Evolutionary conservation across 2,888 invertebrate genomes (phyloP).

Genomic region (Pyrocoelia pectoralis): DNA sequence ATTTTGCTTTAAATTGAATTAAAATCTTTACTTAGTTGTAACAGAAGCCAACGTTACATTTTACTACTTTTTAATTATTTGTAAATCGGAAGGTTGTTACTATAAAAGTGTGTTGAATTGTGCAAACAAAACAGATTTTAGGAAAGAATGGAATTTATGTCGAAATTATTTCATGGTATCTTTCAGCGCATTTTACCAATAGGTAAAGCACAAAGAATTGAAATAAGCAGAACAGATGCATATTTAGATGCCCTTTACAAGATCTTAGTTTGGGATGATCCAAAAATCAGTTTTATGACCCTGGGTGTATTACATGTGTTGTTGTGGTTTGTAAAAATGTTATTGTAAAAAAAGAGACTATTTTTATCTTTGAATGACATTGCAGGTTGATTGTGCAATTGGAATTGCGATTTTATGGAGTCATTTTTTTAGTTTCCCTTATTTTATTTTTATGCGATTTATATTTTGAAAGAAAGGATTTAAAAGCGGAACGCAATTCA

Average conservation of each 20-base stretch:
- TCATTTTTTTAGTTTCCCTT: slow-evolving; percentile 55
- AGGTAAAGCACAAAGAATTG: slow-evolving; percentile 3
- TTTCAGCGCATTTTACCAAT: slow-evolving; percentile 15
- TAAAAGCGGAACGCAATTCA: slow-evolving; percentile 39
- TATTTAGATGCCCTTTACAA: slow-evolving; percentile 50
- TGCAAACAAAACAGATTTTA: slow-evolving; percentile 1
- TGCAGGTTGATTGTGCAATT: slow-evolving; percentile 56
- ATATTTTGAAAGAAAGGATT: slow-evolving; percentile 38
- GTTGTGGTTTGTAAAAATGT: slow-evolving; percentile 56
- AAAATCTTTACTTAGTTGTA: neutral
- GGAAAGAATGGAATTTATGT: slow-evolving; percentile 19
- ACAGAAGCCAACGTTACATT: neutral
- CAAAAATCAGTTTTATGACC: slow-evolving; percentile 50
- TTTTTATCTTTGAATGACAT: slow-evolving; percentile 31
- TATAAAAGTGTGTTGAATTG: too few relatives aligned
- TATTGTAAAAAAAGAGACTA: neutral
- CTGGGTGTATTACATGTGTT: slow-evolving; percentile 55
- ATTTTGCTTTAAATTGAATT: slow-evolving; percentile 23
- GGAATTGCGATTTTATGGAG: slow-evolving; percentile 57
- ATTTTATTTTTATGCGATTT: slow-evolving; percentile 52
- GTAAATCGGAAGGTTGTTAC: too few relatives aligned
- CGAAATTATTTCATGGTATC: slow-evolving; percentile 8
- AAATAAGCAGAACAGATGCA: slow-evolving; percentile 45
- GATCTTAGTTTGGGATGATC: slow-evolving; percentile 57
- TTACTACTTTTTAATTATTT: neutral